Conservation (phyloP, 2,888 invertebrate genomes). For the Nephrotoma appendiculata region DNA sequence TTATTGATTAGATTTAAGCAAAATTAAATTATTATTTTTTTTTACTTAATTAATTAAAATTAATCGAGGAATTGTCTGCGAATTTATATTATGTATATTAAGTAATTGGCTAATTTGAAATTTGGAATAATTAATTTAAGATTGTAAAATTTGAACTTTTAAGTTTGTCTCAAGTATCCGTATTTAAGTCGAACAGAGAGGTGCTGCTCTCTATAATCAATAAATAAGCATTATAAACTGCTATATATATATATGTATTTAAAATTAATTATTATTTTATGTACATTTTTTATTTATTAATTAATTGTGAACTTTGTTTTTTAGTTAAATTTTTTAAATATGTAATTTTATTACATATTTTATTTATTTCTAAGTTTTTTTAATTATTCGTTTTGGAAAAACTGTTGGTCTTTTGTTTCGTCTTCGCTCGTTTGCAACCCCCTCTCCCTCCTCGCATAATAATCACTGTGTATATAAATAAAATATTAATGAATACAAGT, state of each 20-base stretch:
- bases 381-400: not conserved
- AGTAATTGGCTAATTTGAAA: not conserved
- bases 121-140: not conserved
- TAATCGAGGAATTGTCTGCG: not conserved
- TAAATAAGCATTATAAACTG: not conserved
- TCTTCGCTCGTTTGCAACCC: not conserved
- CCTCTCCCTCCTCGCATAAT: not conserved
- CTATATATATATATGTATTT: not conserved
- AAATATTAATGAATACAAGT: not conserved
- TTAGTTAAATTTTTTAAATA: not conserved
- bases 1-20: not conserved
- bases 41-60: not conserved
- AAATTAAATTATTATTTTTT: not conserved
- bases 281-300: not conserved
- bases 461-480: not conserved
- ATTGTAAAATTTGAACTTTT: not conserved
- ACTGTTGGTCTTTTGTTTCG: not conserved
- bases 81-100: not conserved
- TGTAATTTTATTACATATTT: not conserved
- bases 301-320: not conserved
- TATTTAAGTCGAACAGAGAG: not conserved
- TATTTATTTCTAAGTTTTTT: not conserved
- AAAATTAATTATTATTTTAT: not conserved
- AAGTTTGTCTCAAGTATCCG: not conserved
- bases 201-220: not conserved